These are phyloP conservation scores for Sylvicola fuscatus DNA, from an alignment of 2,888 invertebrate genomes.

Conservation along the genomic window DNA sequence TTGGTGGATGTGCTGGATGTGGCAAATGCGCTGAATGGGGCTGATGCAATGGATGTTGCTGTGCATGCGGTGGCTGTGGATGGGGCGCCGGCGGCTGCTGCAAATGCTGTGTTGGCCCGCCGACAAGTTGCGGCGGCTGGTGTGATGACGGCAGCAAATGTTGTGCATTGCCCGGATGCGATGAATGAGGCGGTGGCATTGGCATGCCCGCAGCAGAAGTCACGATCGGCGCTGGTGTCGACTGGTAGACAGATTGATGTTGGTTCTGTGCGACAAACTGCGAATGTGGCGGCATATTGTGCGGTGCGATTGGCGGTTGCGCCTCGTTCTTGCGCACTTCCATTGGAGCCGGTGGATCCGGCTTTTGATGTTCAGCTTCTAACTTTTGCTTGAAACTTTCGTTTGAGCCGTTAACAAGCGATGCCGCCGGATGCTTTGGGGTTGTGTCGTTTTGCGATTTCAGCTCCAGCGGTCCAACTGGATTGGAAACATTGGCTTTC, in stretches of 20 bases:
- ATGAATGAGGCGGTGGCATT: conserved; percentile 4
- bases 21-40: background rate
- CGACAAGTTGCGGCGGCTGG: background rate
- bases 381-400: background rate
- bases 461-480: background rate
- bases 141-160: background rate
- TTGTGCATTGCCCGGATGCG: background rate
- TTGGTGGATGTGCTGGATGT: conserved; percentile 9
- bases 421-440: background rate
- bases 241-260: background rate
- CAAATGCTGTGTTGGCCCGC: background rate
- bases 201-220: conserved; percentile 6
- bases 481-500: conserved; percentile 4
- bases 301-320: background rate
- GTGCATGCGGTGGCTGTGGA: conserved; percentile 23
- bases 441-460: background rate
- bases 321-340: background rate
- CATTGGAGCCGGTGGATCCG: background rate
- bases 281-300: background rate
- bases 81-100: background rate
- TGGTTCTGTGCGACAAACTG: background rate
- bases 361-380: background rate
- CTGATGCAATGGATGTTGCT: conserved; percentile 3
- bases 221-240: conserved; percentile 1
- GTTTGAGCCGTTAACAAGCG: background rate